Base-by-base conservation (phyloP, 2,888 invertebrate species). In the Limnephilus lunatus region DNA sequence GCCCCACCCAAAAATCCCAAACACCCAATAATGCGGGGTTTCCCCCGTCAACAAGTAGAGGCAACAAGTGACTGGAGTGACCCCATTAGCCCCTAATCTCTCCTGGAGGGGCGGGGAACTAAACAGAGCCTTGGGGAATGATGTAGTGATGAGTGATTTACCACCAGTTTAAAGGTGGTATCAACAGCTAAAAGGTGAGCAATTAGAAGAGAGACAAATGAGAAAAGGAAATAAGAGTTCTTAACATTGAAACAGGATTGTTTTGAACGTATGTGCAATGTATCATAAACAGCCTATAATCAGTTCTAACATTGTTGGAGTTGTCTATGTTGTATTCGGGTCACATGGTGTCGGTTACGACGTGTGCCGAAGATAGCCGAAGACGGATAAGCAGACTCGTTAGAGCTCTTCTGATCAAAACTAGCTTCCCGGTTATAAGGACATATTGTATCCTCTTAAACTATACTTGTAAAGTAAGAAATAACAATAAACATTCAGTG, bases 81-180 rank as follows among this genome's bases (percentile, higher is more conserved):
- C 82, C 82, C 82, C 82, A 83, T 83, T 83, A 83, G 82, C 82
- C 32, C 32, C 31, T 82, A 82, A 82, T 82, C 30, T 35, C 31
- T 83, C 14, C 32, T 30, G 82, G 14, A 15, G 32, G 82, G 32
- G 31, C 32, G 82, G 82, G 7, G 25, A 7, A 25, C 68, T n/a
- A 83, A 35, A 31, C 15, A 30, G 30, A 31, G 82, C 31, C 32
- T 19, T 19, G 82, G 82, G 32, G 82, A 83, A 68, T 68, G 53
- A n/a, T 82, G 82, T 15, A 3, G 82, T 19, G 14, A 7, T 32
- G 15, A 11, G 15, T 83, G 82, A 83, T 83, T 83, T 83, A 83
- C 82, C 19, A 25, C 82, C 12, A 0, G 82, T 83, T 83, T 83
- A 83, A 83, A 35, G 82, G 25, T 25, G 68, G 68, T 12, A 82